Evolutionary conservation across 1,140 invertebrate species (phyloP).

Genomic region (Drosophila kohkoa): DNA sequence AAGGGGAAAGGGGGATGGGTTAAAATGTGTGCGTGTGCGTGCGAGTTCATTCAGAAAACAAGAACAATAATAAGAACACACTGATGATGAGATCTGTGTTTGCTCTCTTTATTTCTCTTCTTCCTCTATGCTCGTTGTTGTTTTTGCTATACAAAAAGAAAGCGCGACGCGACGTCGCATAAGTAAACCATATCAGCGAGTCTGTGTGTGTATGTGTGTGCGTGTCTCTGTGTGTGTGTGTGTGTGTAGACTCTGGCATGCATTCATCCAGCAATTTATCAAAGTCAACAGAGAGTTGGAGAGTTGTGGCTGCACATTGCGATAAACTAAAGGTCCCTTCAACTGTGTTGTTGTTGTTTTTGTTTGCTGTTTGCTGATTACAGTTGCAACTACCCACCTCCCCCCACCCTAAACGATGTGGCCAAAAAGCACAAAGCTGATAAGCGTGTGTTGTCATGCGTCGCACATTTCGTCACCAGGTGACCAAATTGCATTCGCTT

Average conservation of each 20-base stretch:
- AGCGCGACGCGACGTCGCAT: slow-evolving; percentile 42
- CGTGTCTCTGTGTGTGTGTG: slow-evolving; percentile 4
- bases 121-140: slow-evolving; percentile 12
- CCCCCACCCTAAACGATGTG: no score
- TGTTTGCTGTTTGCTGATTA: slow-evolving; percentile 8
- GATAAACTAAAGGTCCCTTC: slow-evolving; percentile 50
- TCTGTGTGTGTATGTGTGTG: slow-evolving; percentile 8
- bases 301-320: slow-evolving; percentile 10
- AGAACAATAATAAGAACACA: slow-evolving; percentile 2
- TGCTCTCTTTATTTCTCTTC: slow-evolving; percentile 6
- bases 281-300: slow-evolving; percentile 47
- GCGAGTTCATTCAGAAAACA: slow-evolving; percentile 47
- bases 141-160: slow-evolving; percentile 34
- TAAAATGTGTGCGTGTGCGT: background rate
- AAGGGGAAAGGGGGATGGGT: background rate
- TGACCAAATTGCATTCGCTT: slow-evolving; percentile 16
- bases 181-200: slow-evolving; percentile 48
- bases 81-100: background rate
- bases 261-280: slow-evolving; percentile 57
- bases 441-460: slow-evolving; percentile 10
- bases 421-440: slow-evolving; percentile 6
- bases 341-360: background rate
- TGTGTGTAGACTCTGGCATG: slow-evolving; percentile 18
- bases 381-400: slow-evolving; percentile 8
- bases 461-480: slow-evolving; percentile 2